Percentiles rank a stretch among this genome's conserved stretches.
These are phyloP conservation scores for Megastigmus dorsalis DNA, from an alignment of 2,888 invertebrate species.

Conservation along the genomic window DNA sequence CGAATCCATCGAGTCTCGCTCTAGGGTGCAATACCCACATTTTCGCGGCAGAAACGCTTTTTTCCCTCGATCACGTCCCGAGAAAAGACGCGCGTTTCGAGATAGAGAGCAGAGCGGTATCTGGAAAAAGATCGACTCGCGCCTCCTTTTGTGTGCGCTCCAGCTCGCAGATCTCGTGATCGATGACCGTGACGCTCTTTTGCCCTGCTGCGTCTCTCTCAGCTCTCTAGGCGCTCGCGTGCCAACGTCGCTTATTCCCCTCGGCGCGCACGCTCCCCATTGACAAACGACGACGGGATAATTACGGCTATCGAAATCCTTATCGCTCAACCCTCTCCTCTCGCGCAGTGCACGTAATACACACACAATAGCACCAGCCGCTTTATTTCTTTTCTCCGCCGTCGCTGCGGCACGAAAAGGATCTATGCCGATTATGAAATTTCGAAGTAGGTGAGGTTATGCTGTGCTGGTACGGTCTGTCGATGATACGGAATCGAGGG, in stretches of 20 bases:
- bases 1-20: not conserved
- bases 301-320: constrained; percentile 26
- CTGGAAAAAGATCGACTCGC: too few relatives aligned
- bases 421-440: constrained; percentile 25
- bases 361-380: not conserved
- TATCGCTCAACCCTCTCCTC: not conserved
- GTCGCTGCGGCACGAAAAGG: too few relatives aligned
- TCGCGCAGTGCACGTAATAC: not conserved
- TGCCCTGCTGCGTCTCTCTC: not conserved
- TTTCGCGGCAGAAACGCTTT: not conserved
- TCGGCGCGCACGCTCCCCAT: not conserved
- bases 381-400: not conserved
- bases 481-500: not conserved
- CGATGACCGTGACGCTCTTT: constrained; percentile 36
- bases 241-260: not conserved
- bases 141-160: constrained; percentile 7
- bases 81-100: too few relatives aligned
- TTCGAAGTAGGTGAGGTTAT: not conserved
- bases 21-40: not conserved
- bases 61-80: too few relatives aligned
- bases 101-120: too few relatives aligned
- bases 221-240: too few relatives aligned
- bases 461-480: too few relatives aligned
- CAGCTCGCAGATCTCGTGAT: too few relatives aligned
- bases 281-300: constrained; percentile 45